Base-by-base conservation (phyloP, 2,888 invertebrate genomes). In the Epistrophe eligans region DNA sequence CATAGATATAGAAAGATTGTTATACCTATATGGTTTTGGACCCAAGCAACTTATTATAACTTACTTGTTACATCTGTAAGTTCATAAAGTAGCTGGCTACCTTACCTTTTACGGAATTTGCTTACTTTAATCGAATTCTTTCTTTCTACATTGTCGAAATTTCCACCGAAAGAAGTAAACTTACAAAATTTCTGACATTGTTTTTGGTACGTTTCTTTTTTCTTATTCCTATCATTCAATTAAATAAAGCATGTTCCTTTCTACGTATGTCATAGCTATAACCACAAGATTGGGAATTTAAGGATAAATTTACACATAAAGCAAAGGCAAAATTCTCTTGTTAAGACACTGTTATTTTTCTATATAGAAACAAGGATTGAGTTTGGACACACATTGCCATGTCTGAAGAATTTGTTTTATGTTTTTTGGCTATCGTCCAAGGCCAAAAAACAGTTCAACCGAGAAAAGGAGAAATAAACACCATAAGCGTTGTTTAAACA, bases 401-500 rank as follows among this genome's bases (percentile, higher is more conserved):
- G 28, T 57, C 55, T 35, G 10, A 50, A 72, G 43, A 50, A 66
- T 77, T 72, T 71, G 35, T 45, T 82, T 43, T 58, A 74, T 43
- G 24, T 64, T 74, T 74, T 55, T 74, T 83, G 83, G 83, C 79
- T 17, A 55, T 60, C 28, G 17, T 79, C 73, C 83, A 83, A 83
- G 67, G 83, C 48, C 70, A 82, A 79, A 67, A 67, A 83, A 79
- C 28, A 67, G 73, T 73, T 62, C 60, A 73, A 73, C 43, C 55
- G 48, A 73, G 55, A 60, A 60, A 77, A 62, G 43, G 40, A 66
- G 50, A 55, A 83, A 79, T 79, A 74, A 74, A 79, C 55, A 83
- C 73, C 73, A 67, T 67, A 62, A 83, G 83, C 52, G 52, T 73
- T 83, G 70, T 70, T 83, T 60, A 79, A 79, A 73, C 73, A 79